Percentiles rank a stretch among this genome's conserved stretches.
Evolutionary conservation across 2,113 vertebrate genomes (phyloP).

Genomic region (Anoplopoma fimbria): DNA sequence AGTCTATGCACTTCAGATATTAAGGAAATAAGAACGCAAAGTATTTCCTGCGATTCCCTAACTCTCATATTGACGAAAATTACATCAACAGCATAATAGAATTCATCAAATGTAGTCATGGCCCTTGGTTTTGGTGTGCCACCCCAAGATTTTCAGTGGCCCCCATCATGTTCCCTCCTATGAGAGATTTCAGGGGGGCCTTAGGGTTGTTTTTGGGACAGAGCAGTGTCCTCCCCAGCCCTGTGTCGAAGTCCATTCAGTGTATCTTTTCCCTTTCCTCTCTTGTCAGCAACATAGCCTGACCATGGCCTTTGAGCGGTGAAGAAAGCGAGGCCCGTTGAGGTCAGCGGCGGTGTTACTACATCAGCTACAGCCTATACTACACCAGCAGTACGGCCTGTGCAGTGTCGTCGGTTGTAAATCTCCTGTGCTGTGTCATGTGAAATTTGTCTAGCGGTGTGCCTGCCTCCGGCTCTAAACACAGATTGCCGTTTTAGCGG

Average conservation of each 20-base stretch:
- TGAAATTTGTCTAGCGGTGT: constrained; percentile 73
- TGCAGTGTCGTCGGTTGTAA: constrained; percentile 73
- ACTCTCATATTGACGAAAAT: neutral
- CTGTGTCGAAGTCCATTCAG: constrained; percentile 21
- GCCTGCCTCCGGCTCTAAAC: constrained; percentile 73
- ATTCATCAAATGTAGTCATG: no score
- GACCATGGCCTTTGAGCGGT: constrained; percentile 38
- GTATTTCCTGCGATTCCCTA: neutral
- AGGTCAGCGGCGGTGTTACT: constrained; percentile 65
- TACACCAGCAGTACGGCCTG: constrained; percentile 28
- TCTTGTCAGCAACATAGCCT: constrained; percentile 58
- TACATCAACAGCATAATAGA: neutral
- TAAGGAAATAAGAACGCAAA: neutral
- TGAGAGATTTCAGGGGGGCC: neutral
- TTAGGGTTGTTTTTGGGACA: constrained; percentile 31
- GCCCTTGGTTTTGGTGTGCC: no score
- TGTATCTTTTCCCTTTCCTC: constrained; percentile 57
- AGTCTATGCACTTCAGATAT: neutral
- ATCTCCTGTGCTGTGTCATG: constrained; percentile 79
- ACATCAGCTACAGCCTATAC: constrained; percentile 54
- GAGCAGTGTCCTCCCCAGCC: constrained; percentile 17
- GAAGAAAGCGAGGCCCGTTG: constrained; percentile 52
- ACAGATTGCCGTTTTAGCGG: constrained; percentile 73
- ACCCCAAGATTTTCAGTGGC: no score
- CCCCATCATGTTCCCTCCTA: no score